A percentile compares a stretch with the other conserved stretches of the same genome.
These are phyloP conservation scores for Oncorhynchus nerka DNA, from an alignment of 2,113 vertebrate genomes.

Conservation along the genomic window DNA sequence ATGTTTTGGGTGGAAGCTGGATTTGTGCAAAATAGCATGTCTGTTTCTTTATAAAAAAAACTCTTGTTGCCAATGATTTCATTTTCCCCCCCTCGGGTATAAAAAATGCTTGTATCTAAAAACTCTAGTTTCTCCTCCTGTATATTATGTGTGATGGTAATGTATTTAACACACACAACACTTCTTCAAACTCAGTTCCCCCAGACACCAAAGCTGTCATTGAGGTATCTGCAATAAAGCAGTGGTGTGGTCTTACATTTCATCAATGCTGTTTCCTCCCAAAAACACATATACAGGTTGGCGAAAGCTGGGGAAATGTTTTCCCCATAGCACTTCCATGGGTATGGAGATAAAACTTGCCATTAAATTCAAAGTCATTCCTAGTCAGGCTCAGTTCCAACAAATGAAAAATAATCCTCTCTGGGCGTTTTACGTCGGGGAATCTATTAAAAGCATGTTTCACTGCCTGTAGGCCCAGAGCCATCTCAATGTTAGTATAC, in stretches of 20 bases:
- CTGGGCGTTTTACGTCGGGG: not conserved
- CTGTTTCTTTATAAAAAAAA: conserved; percentile 13
- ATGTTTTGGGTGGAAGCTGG: not conserved
- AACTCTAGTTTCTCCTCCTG: not conserved
- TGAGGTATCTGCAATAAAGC: not conserved
- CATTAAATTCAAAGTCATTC: not conserved
- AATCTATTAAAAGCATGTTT: not conserved
- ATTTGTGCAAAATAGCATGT: conserved; percentile 4
- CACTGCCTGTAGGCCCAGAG: not conserved
- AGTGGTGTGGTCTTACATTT: not conserved
- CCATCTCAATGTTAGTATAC: conserved; percentile 3
- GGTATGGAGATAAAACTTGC: not conserved
- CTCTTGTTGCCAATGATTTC: not conserved
- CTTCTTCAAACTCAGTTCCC: not conserved
- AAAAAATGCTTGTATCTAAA: too few species aligned
- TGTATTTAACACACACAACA: not conserved
- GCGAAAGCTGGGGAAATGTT: not conserved
- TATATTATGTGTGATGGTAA: not conserved
- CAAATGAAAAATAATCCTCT: not conserved
- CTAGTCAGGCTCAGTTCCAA: not conserved
- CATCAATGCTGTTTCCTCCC: not conserved
- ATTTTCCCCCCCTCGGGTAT: too few species aligned
- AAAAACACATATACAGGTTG: not conserved
- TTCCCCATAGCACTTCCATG: conserved; percentile 1
- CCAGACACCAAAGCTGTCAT: not conserved